Evolutionary conservation across 2,888 invertebrate species (phyloP).

Genomic region (Meteorus colon): DNA sequence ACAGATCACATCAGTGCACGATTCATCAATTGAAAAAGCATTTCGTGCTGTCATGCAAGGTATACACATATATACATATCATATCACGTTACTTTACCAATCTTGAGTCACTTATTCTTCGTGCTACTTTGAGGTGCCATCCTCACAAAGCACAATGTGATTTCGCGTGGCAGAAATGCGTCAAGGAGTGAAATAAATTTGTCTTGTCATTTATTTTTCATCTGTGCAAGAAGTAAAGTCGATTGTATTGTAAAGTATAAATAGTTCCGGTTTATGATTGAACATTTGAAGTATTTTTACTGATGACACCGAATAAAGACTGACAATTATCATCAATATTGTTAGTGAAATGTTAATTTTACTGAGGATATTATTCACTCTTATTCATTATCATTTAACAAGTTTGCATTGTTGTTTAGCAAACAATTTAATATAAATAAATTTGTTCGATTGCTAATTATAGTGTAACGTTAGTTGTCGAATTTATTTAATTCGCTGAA

Average conservation of each 20-base stretch:
- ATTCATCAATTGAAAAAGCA: slow-evolving; percentile 32
- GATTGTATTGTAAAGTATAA: neutral
- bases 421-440: no score
- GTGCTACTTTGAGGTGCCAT: slow-evolving; percentile 25
- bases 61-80: neutral
- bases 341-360: no score
- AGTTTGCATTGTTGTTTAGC: no score
- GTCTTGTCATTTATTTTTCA: neutral
- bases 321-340: no score
- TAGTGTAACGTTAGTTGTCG: no score
- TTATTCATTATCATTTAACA: no score
- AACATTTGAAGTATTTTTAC: no score
- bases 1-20: slow-evolving; percentile 13
- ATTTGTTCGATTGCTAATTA: no score
- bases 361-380: no score
- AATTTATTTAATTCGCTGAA: no score
- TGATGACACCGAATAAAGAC: no score
- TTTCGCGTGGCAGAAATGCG: slow-evolving; percentile 25
- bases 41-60: slow-evolving; percentile 43
- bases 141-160: neutral
- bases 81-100: slow-evolving; percentile 41
- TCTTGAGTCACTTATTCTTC: slow-evolving; percentile 40
- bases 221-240: neutral
- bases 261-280: no score
- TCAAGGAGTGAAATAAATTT: slow-evolving; percentile 18